Percentiles rank a stretch among this genome's conserved stretches.
phyloP scores from a whole-genome alignment of 1,140 invertebrate genomes.

The Aethina tumida region DNA sequence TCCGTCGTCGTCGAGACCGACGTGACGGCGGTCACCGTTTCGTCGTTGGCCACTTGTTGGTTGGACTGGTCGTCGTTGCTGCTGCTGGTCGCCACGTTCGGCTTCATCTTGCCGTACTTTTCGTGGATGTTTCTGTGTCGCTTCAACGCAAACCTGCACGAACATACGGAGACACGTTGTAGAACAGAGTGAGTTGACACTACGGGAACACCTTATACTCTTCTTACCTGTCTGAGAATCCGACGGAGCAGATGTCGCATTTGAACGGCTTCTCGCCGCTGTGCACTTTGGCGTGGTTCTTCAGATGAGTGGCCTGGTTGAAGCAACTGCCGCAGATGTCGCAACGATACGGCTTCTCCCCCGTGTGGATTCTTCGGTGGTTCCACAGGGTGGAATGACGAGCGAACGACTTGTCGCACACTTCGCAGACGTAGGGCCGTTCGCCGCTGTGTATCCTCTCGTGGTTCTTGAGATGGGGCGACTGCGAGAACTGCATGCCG shows the following conservation, averaged over 20 bases:
- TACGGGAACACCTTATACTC: not conserved
- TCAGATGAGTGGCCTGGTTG: slow-evolving; percentile 78
- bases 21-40: slow-evolving; percentile 14
- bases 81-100: slow-evolving; percentile 22
- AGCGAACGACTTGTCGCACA: slow-evolving; percentile 83
- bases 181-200: not conserved
- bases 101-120: slow-evolving; percentile 40
- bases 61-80: slow-evolving; percentile 13
- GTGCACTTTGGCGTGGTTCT: slow-evolving; percentile 74
- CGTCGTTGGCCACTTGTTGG: slow-evolving; percentile 14
- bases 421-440: slow-evolving; percentile 76
- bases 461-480: slow-evolving; percentile 86
- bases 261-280: slow-evolving; percentile 64
- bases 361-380: slow-evolving; percentile 89
- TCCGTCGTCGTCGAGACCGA: slow-evolving; percentile 6
- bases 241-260: slow-evolving; percentile 80
- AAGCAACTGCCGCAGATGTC: slow-evolving; percentile 75
- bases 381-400: slow-evolving; percentile 81
- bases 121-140: slow-evolving; percentile 42
- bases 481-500: slow-evolving; percentile 81
- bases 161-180: not conserved
- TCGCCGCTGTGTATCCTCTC: slow-evolving; percentile 85
- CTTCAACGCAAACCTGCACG: slow-evolving; percentile 40
- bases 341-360: slow-evolving; percentile 80
- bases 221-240: slow-evolving; percentile 63